These are phyloP conservation scores for Mustela erminea DNA, from an alignment of 2,797 vertebrate species.

Conservation along the genomic window DNA sequence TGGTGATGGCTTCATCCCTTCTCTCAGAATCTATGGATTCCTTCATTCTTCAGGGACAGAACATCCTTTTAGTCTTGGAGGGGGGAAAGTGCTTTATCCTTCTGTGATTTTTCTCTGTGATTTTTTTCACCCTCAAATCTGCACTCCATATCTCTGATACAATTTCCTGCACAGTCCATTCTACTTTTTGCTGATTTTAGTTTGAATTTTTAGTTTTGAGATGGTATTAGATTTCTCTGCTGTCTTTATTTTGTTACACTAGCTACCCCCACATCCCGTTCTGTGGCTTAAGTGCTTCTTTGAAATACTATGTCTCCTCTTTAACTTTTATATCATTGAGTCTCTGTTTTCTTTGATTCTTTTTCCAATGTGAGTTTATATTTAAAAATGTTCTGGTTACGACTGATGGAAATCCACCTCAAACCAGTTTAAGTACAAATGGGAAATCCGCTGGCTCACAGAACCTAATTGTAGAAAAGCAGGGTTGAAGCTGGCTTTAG, in stretches of 20 bases:
- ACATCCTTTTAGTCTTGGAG: not conserved
- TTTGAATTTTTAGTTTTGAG: not conserved
- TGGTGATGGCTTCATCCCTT: not conserved
- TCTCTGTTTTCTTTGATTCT: not conserved
- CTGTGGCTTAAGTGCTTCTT: not conserved
- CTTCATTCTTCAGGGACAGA: not conserved
- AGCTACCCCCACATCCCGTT: not conserved
- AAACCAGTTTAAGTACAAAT: not conserved
- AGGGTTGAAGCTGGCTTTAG: not conserved
- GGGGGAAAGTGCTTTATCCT: not conserved
- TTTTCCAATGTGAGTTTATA: not conserved
- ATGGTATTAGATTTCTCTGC: not conserved
- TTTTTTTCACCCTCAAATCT: not conserved
- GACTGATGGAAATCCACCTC: not conserved
- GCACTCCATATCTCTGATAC: not conserved
- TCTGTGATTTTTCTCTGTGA: not conserved
- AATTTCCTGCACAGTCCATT: not conserved
- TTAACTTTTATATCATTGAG: not conserved
- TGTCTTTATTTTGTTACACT: not conserved
- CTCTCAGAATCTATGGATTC: not conserved
- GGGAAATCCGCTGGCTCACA: not conserved
- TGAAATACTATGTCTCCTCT: not conserved
- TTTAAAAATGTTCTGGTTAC: not conserved
- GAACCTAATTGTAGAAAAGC: not conserved
- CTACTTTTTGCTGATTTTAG: not conserved